Base-by-base conservation (phyloP, 1,140 invertebrate species). In the Drosophila gunungcola region DNA sequence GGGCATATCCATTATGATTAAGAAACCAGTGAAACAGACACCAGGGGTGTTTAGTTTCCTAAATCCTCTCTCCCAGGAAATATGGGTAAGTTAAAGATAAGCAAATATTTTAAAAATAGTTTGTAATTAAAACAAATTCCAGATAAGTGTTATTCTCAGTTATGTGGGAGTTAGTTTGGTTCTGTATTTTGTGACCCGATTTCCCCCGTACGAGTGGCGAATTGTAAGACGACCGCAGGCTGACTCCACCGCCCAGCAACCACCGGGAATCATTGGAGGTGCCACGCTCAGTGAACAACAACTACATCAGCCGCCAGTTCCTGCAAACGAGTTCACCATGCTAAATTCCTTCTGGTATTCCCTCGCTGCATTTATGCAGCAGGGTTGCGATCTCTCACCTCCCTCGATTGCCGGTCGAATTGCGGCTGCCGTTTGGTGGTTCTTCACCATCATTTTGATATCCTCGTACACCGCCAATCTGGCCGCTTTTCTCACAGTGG, bases 381-480 rank as follows among this genome's bases (percentile, higher is more conserved):
- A 99, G 93, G 98, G 98, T 27, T 98, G 97, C 91, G 98, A 99
- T 91, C 96, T 99, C 89, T 96, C 97, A 49, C 99, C 99, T 9
- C 96, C 97, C 96, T 99, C 93, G 93, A 93, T 93, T 55, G 90
- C 92, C 0, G 98, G 98, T 2, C 94, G 98, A 49, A 98, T 99
- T 75, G 98, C 99, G 0, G 98, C 98, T 1, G 97, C 97, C 49
- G 98, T 98, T 1, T 99, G 98, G 98, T 99, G 99, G 98, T 99
- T 99, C 93, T 99, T 99, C 93, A 99, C 98, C 0, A 95, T 99
- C 11, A 99, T 99, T 81, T 95, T 99, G 56, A 98, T 99, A 65
- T 99, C 98, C 34, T 99, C 98, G 5, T 99, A 99, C 93, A 99
- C 98, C 9, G 98, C 98, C 42, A 99, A 99, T 93, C 94, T 99